A percentile compares a stretch with the other conserved stretches of the same genome.
Conservation (phyloP, 2,888 invertebrate genomes). For the Desoria tigrina region DNA sequence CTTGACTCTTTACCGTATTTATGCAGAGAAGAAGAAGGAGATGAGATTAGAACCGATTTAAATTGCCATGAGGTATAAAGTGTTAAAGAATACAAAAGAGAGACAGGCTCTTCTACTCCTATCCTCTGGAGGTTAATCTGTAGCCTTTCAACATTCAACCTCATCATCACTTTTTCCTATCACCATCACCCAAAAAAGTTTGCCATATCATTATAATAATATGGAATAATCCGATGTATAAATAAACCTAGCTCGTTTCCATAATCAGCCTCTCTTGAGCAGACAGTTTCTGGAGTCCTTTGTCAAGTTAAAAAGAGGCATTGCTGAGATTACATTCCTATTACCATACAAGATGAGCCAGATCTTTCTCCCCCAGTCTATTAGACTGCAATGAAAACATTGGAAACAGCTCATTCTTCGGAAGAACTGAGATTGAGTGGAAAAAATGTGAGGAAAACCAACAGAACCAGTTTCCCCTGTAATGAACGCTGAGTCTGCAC, state of each 20-base stretch:
- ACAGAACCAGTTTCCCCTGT: too few species aligned
- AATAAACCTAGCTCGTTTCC: neutral
- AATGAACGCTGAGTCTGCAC: too few species aligned
- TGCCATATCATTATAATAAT: neutral
- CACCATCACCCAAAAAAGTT: conserved; percentile 2
- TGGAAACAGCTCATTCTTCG: too few species aligned
- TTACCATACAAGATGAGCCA: too few species aligned
- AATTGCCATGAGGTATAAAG: conserved; percentile 16
- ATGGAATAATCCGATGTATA: conserved; percentile 6
- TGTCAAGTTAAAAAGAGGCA: too few species aligned
- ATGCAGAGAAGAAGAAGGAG: conserved; percentile 2
- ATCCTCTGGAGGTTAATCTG: neutral
- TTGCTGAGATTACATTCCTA: too few species aligned
- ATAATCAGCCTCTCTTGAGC: too few species aligned
- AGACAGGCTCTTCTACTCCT: neutral
- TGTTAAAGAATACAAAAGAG: conserved; percentile 2
- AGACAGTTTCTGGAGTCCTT: too few species aligned
- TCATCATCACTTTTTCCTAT: neutral
- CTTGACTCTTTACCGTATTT: conserved; percentile 11
- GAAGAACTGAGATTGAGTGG: too few species aligned
- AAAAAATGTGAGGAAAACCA: too few species aligned
- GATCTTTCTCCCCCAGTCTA: too few species aligned
- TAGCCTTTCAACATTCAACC: neutral
- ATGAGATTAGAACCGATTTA: conserved; percentile 19
- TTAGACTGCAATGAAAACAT: too few species aligned